phyloP scores from a whole-genome alignment of 2,888 invertebrate species.

The Sicus ferrugineus region DNA sequence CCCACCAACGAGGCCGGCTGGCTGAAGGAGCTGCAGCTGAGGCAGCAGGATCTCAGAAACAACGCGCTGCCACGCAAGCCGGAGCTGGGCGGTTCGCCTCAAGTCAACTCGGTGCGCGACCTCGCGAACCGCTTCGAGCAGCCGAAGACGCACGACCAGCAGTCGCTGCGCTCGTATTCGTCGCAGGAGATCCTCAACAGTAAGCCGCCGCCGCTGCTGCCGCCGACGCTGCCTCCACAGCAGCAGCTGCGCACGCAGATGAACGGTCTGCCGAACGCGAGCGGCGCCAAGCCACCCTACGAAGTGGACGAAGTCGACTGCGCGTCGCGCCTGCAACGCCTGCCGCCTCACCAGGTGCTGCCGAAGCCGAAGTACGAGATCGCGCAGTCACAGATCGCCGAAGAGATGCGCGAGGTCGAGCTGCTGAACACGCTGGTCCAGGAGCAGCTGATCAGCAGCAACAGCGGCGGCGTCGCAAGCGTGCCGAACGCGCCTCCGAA shows the following conservation, averaged over 20 bases:
- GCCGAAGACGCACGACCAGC: constrained; percentile 41
- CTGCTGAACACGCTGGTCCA: constrained; percentile 68
- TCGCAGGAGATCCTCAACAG: constrained; percentile 59
- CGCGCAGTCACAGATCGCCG: constrained; percentile 67
- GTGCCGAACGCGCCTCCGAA: constrained; percentile 50
- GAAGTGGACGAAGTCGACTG: constrained; percentile 59
- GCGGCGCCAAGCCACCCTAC: constrained; percentile 27
- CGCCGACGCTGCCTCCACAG: no score
- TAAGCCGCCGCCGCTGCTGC: constrained; percentile 41
- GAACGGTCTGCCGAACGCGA: constrained; percentile 63
- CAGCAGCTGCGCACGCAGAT: constrained; percentile 65
- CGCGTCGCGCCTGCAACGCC: constrained; percentile 46
- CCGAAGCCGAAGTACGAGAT: constrained; percentile 63
- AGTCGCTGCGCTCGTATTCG: constrained; percentile 55
- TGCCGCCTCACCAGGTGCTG: constrained; percentile 50
- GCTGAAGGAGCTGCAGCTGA: constrained; percentile 81
- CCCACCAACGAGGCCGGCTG: constrained; percentile 65
- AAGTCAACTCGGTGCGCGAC: constrained; percentile 70
- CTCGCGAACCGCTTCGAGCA: constrained; percentile 84
- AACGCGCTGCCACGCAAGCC: constrained; percentile 46
- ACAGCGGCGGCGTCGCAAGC: constrained; percentile 50
- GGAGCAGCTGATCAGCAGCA: constrained; percentile 66
- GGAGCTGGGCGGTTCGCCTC: constrained; percentile 44
- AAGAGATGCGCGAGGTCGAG: constrained; percentile 69
- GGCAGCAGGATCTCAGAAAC: constrained; percentile 73